Conservation (phyloP, 2,113 vertebrate genomes). For the Pelodiscus sinensis region DNA sequence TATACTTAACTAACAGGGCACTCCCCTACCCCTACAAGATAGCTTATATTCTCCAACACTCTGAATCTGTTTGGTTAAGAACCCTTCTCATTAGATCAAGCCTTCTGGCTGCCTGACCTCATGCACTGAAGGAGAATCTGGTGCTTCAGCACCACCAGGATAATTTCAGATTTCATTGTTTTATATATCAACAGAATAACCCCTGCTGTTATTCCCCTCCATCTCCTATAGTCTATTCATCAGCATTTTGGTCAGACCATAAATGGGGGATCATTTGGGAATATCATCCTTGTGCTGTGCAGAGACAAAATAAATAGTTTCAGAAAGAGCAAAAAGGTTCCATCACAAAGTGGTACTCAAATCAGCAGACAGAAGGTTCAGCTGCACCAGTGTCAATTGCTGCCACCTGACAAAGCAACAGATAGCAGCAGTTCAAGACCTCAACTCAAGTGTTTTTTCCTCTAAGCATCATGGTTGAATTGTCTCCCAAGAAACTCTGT, state of each 20-base stretch:
- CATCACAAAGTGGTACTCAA: neutral
- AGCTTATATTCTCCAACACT: neutral
- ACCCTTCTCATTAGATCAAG: neutral
- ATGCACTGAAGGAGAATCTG: neutral
- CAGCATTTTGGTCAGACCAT: neutral
- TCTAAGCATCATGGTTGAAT: slow-evolving; percentile 24
- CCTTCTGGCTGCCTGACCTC: neutral
- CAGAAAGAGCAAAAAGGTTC: neutral
- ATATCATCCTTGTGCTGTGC: fast-evolving
- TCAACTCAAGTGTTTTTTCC: neutral
- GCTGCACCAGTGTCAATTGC: neutral
- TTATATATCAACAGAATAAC: neutral
- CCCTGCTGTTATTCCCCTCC: neutral
- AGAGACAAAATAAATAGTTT: neutral
- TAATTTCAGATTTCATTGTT: neutral
- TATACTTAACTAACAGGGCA: neutral
- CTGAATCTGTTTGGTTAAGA: neutral
- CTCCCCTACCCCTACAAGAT: neutral
- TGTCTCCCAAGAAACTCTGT: slow-evolving; percentile 21
- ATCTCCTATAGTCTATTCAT: too few relatives aligned
- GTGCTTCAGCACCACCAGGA: neutral
- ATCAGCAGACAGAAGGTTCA: neutral
- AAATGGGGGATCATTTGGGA: neutral
- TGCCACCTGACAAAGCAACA: neutral
- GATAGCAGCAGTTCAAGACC: neutral